Evolutionary conservation across 1,140 invertebrate genomes (phyloP), one percentile per base, ranked within the genome.

Genomic region (Zaprionus kolodkinae): DNA sequence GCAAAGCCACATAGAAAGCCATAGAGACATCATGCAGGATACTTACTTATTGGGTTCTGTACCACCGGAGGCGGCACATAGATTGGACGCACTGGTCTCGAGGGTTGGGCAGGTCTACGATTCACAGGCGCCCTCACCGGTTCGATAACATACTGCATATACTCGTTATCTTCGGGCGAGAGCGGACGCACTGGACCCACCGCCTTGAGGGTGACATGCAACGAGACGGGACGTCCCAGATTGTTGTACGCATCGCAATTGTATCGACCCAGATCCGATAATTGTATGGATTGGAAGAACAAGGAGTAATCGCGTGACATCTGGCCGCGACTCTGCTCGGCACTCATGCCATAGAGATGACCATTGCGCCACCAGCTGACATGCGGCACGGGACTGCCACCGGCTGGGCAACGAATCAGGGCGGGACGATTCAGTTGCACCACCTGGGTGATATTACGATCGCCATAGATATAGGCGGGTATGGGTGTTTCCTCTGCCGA

Each of bases 361-460:
- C 95, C 94, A n/a, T 96, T 96, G 50, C 95, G 94, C 96, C 96
- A 98, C 97, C 97, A 98, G 13, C 96, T 96, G 13, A 98, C 96
- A 17, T 94, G 93, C 0, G 97, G 97, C 45, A 94, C 92, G 0
- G 97, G 97, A 94, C 95, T 96, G 33, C 97, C 97, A 81, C 96
- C 95, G 13, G 97, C 96, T 75, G 96, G 96, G 93, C 97, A 98
- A 68, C 96, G 95, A 3, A 98, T 93, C 21, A 94, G 91, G 5
- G 96, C 94, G 11, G 96, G 95, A 3, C 94, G 93, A 59, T 96
- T 96, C 55, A 98, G 92, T 36, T 94, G 94, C 5, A 96, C 96
- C 17, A 96, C 94, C 33, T 96, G 93, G 27, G 94, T 92, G 35
- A 94, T 92, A 75, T 95, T 94, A 54, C 94, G 93, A 35, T 96